These are phyloP conservation scores for Drosophila cognata DNA, from an alignment of 2,888 invertebrate genomes.

Conservation along the genomic window DNA sequence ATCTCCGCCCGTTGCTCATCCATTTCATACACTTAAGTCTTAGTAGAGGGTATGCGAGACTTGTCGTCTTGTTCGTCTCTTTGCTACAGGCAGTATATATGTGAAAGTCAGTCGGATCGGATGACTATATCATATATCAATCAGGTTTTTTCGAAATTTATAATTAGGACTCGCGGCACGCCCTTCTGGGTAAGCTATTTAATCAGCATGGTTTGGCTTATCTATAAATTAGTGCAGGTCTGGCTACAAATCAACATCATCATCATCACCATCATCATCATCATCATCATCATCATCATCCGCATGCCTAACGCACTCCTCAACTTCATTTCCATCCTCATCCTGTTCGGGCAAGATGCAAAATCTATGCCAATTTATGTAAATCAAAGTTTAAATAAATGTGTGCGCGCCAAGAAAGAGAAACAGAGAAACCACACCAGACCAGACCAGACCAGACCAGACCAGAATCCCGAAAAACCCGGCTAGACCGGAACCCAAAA, in stretches of 20 bases:
- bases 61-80: background rate
- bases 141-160: background rate
- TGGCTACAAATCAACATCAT: slow-evolving; percentile 52
- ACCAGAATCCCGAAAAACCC: background rate
- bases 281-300: slow-evolving; percentile 1
- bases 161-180: background rate
- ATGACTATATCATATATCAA: background rate
- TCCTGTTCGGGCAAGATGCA: slow-evolving; percentile 33
- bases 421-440: slow-evolving; percentile 29
- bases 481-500: slow-evolving; percentile 4
- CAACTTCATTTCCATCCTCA: background rate
- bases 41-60: background rate
- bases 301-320: background rate
- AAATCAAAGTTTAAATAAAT: slow-evolving; percentile 69
- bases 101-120: background rate
- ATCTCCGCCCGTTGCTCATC: slow-evolving; percentile 12
- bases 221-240: slow-evolving; percentile 63
- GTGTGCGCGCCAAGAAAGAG: slow-evolving; percentile 31
- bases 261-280: slow-evolving; percentile 12
- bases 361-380: slow-evolving; percentile 71
- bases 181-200: background rate
- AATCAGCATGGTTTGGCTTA: slow-evolving; percentile 48
- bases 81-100: background rate
- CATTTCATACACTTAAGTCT: background rate
- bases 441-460: slow-evolving; percentile 13